Evolutionary conservation across 2,113 vertebrate species (phyloP).

Genomic region (Peromyscus californicus): DNA sequence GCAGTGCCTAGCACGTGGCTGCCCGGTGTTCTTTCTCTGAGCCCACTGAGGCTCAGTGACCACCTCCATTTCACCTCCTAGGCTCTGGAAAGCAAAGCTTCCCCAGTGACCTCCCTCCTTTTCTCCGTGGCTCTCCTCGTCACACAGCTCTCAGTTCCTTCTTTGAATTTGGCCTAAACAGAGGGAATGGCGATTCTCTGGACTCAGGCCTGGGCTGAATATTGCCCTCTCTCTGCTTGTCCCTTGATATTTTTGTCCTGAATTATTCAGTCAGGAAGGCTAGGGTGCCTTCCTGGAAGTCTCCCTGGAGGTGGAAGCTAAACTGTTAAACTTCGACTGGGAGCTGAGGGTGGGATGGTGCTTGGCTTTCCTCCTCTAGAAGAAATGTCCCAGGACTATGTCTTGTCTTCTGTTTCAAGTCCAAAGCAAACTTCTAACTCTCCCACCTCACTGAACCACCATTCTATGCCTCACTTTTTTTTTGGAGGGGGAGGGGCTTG

Average conservation of each 20-base stretch:
- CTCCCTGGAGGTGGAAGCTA: background rate
- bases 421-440: background rate
- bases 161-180: background rate
- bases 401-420: background rate
- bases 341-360: background rate
- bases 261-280: background rate
- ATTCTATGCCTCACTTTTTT: background rate
- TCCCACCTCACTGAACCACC: background rate
- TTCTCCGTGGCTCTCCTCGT: too few relatives aligned
- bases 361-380: background rate
- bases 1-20: accelerated
- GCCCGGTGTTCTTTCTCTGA: too few relatives aligned
- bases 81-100: accelerated
- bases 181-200: background rate
- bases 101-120: background rate
- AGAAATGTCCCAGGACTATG: background rate
- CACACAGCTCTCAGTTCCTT: accelerated
- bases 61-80: accelerated
- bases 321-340: background rate
- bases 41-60: background rate
- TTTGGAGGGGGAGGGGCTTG: background rate
- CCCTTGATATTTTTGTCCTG: too few relatives aligned
- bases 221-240: accelerated
- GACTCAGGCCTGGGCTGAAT: background rate
- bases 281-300: background rate